Percentiles rank a stretch among this genome's conserved stretches.
Evolutionary conservation across 2,888 invertebrate genomes (phyloP).

Genomic region (Halocaridina rubra): DNA sequence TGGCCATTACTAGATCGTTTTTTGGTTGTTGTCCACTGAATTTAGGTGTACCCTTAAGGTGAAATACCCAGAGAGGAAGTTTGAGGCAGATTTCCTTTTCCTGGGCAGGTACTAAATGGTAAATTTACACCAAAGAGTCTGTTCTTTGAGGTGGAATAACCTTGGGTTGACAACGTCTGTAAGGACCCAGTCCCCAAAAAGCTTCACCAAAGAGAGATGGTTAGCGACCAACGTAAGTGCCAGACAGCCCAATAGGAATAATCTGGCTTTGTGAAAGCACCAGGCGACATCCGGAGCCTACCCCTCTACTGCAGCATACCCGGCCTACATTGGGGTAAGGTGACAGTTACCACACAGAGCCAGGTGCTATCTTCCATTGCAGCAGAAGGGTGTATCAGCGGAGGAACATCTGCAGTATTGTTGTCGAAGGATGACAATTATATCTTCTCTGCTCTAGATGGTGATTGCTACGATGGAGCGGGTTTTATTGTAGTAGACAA

Average conservation of each 20-base stretch:
- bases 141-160: no score
- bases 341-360: background rate
- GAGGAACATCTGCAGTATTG: background rate
- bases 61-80: no score
- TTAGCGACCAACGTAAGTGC: background rate
- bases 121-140: no score
- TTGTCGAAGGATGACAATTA: background rate
- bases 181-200: no score
- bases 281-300: background rate
- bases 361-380: background rate
- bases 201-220: background rate
- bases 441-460: background rate
- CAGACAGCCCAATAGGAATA: background rate
- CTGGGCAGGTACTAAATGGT: no score
- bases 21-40: no score
- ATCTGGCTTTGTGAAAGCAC: background rate
- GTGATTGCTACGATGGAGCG: background rate
- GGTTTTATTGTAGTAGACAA: background rate
- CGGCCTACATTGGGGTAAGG: background rate
- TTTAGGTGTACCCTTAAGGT: no score
- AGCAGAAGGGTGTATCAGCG: background rate
- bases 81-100: no score
- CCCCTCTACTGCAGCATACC: background rate
- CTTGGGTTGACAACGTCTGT: no score
- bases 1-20: no score